Evolutionary conservation across 2,113 vertebrate species (phyloP), one percentile per base, ranked within the genome.

Genomic region (Coreoperca whiteheadi): DNA sequence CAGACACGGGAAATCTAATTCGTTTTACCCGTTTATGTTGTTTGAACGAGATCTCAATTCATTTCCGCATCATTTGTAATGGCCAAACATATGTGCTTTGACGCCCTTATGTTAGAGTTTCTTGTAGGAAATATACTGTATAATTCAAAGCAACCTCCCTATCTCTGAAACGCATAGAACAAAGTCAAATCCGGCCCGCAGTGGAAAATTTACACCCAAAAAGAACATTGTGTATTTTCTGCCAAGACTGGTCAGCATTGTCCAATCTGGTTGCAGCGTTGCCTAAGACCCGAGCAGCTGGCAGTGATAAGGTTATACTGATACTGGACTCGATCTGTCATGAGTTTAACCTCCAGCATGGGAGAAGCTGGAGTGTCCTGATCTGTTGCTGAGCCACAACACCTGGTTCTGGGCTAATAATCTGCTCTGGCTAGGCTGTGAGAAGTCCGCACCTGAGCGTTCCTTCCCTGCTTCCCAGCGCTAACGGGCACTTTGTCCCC

Each of bases 201-300:
- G 75, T 48, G 64, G 64, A 67, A 39, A 70, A 39, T 28, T 59
- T 25, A 39, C 16, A 43, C 63, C 72, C 71, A 39, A 10, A 63
- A 61, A 61, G 32, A 74, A 87, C 82, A 87, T 65, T 54, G n/a
- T 63, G 75, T 70, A 37, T 72, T 63, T 75, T 1, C 51, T 39
- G 30, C 78, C 54, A 53, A 50, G 28, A 65, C 21, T 73, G 74
- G 79, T 74, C 84, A 74, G 39, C 43, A 10, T 51, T 18, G 77
- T 82, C 79, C 67, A 61, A 28, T 81, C 69, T 16, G 23, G 23
- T 30, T 15, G 48, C 61, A 34, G 79, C 30, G 9, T 9, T 61
- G 56, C 82, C 76, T 91, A 90, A 82, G 93, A 93, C 71, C 79
- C 5, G 46, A 81, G 84, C 93, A 94, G 84, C 88, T 89, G 93